Base-by-base conservation (phyloP, 2,113 vertebrate species). In the Pseudopodoces humilis region DNA sequence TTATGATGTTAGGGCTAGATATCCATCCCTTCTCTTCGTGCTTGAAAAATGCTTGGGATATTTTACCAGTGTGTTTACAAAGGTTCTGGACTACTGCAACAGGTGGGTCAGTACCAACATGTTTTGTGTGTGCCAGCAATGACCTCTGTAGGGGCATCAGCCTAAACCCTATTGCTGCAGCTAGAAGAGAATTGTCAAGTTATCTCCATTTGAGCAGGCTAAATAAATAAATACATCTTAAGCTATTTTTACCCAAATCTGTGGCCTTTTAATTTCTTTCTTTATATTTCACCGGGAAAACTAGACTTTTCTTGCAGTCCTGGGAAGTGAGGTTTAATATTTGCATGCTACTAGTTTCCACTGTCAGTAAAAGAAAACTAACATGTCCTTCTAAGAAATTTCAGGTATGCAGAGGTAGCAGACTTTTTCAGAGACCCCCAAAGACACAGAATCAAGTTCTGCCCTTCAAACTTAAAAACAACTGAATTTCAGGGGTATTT, bases 71-170 rank as follows among this genome's bases (percentile, higher is more conserved):
- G 18, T 74, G 37, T 30, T 58, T 75, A 39, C 5, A 71, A 41
- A 76, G 75, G 8, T 67, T 18, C 19, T 86, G 44, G 33, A 55
- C 41, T 25, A 10, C 68, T 49, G 30, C 24, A 43, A 33, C 21
- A 47, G 55, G 33, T 11, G 44, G 43, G 27, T 69, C 60, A 71
- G 43, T 82, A 37, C n/a, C 62, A 68, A 16, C 8, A 30, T 5
- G 10, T 17, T 79, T 79, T 1, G 0, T n/a, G 18, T 3, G 0
- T 83, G 37, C 49, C 25, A 62, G 23, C 10, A 74, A 55, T 55
- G 24, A 60, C 33, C 18, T 19, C 22, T 4, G 1, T 3, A 25
- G 18, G 11, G 25, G 13, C 33, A 63, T 27, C n/a, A 95, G 16
- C 13, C 50, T 77, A 31, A 50, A 44, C 24, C 7, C 7, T 63